Base-by-base conservation (phyloP, 2,888 invertebrate species). In the Myopa tessellatipennis region DNA sequence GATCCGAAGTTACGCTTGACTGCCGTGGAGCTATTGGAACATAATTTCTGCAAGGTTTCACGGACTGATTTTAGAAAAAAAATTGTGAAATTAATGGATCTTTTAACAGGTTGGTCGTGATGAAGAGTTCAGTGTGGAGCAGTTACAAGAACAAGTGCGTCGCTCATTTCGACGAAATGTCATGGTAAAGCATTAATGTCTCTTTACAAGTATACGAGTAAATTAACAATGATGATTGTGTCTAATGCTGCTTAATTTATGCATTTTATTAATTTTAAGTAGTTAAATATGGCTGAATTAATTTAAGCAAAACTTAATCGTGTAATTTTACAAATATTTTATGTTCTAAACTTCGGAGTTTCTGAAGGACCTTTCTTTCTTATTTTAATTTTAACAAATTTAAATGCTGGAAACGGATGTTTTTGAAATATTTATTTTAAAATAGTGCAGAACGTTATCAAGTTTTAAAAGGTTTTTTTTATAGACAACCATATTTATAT, bases 1-100 rank as follows among this genome's bases (percentile, higher is more conserved):
- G 95, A 97, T 89, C 93, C 96, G 0, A 93, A 92, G 81, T 88
- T 90, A 80, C 90, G 98, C 63, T 93, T 93, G 55, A 91, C 93
- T 0, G 96, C 96, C 0, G 90, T 91, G 60, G 91, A 92, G 81
- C 91, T 98, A 52, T 90, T 93, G 16, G 91, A 93, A 82, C 95
- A 96, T 85, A 87, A 89, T 83, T 98, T 98, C 87, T 93, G 94
- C 82, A 93, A 93, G 91, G 91, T 92, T 81, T 77, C 69, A 50
- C 18, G 10, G 3, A 26, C 61, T 71, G 52, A 36, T 70, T 36
- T 67, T 3, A 36, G 70, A 58, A 6, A 38, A 63, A 26, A 34
- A 65, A 38, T 50, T 68, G 2, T n/a, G 55, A n/a, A 68, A 5
- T 68, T 16, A n/a, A 65, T 8, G 68, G 52, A 58, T 75, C 0